Base-by-base conservation (phyloP, 2,797 vertebrate genomes). In the Galago senegalensis region DNA sequence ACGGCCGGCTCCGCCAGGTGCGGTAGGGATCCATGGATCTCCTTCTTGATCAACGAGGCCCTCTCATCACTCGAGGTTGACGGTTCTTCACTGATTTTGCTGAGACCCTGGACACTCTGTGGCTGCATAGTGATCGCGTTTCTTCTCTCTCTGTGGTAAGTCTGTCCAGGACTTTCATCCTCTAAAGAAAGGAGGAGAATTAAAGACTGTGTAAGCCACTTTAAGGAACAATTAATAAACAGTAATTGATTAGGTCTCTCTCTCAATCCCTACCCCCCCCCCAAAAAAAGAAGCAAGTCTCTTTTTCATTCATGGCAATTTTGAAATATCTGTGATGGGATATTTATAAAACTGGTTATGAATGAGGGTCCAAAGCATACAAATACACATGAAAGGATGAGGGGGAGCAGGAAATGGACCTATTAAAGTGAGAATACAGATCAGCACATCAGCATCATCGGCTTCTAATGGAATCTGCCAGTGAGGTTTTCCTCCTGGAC, bases 51-150 rank as follows among this genome's bases (percentile, higher is more conserved):
- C 98, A 99, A 96, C 53, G 99, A 99, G 97, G 99, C 99, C 90
- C 99, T 99, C 98, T 99, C 99, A 60, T 99, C 99, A 0, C 99
- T 99, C 87, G 99, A 99, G 25, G 99, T 99, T 92, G 99, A 99
- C 87, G 99, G 99, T 98, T 99, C 99, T 98, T 99, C 99, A 27
- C 98, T 99, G 97, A 99, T 98, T 98, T 99, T 99, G 97, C 99
- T 91, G 92, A 99, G 98, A 9, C 98, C 98, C 96, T 98, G 98
- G 56, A 98, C 98, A 65, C 98, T 98, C 92, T 98, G 98, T 75
- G 99, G 99, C 98, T 99, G 99, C 98, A 99, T 99, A 97, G 99
- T 98, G 98, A 99, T 99, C 25, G 99, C 99, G 97, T 99, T 99
- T 98, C 99, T 99, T 98, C 99, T 99, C 98, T 99, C 99, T 63